phyloP scores from a whole-genome alignment of 2,113 vertebrate genomes.

The Gorilla gorilla region DNA sequence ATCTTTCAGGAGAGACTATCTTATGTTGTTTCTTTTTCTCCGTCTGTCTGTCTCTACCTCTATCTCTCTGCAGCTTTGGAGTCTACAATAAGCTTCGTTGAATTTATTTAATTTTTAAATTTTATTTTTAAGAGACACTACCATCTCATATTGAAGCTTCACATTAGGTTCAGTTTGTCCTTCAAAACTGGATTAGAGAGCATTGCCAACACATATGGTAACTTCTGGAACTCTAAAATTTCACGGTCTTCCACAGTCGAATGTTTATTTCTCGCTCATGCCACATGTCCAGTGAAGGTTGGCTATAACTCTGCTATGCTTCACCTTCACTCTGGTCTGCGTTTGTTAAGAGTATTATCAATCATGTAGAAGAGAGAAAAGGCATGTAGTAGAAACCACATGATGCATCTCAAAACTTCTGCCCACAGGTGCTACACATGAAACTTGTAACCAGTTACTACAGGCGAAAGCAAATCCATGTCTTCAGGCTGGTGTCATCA shows the following conservation, averaged over 20 bases:
- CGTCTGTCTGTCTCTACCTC: not conserved
- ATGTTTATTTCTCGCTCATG: not conserved
- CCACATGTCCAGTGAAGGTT: not conserved
- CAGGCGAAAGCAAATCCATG: not conserved
- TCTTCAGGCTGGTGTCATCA: not conserved
- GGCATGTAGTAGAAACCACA: not conserved
- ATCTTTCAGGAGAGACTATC: not conserved
- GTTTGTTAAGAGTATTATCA: not conserved
- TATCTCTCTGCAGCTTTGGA: not conserved
- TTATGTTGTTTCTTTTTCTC: not conserved
- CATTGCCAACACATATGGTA: constrained; percentile 50
- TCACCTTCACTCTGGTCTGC: not conserved
- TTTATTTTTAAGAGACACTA: not conserved
- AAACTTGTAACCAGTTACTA: not conserved
- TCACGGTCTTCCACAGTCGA: not conserved
- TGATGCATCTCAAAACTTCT: not conserved
- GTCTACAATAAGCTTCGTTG: not conserved
- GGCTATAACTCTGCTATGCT: not conserved
- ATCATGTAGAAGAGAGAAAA: not conserved
- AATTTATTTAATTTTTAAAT: not conserved
- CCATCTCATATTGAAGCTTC: not conserved
- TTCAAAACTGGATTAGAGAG: constrained; percentile 55
- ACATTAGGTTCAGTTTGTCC: constrained; percentile 44
- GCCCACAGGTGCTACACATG: not conserved
- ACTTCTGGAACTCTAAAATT: not conserved